Conservation (phyloP, 2,888 invertebrate species). For the Sarcophaga caerulescens region DNA sequence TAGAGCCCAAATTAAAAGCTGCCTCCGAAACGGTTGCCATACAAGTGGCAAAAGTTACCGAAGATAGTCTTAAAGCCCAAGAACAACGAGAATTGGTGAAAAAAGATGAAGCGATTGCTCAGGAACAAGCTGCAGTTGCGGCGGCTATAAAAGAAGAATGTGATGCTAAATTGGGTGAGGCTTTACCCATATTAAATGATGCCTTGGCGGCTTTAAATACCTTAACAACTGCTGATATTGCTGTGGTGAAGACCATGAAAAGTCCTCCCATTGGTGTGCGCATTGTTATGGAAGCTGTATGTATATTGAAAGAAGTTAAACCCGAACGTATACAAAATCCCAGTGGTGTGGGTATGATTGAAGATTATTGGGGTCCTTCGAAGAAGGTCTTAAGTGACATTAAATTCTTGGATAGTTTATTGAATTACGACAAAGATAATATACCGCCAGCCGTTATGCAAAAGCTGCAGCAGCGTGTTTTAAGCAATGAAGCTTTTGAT, state of each 20-base stretch:
- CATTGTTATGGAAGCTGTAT: constrained; percentile 96
- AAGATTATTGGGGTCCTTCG: constrained; percentile 97
- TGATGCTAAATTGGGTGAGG: constrained; percentile 94
- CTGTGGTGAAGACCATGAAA: constrained; percentile 97
- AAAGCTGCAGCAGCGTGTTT: constrained; percentile 89
- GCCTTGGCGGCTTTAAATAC: constrained; percentile 94
- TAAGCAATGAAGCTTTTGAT: constrained; percentile 93
- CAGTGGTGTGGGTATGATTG: constrained; percentile 90
- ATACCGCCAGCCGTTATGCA: constrained; percentile 92
- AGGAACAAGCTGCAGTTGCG: constrained; percentile 88
- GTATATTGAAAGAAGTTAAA: constrained; percentile 95
- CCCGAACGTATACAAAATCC: constrained; percentile 93
- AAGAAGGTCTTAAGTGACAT: constrained; percentile 94
- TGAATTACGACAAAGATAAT: constrained; percentile 95
- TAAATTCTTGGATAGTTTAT: constrained; percentile 93
- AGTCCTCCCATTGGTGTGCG: constrained; percentile 95
- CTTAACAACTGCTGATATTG: constrained; percentile 92
- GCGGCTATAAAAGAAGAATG: constrained; percentile 96
- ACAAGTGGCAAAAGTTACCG: constrained; percentile 92
- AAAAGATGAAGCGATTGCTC: constrained; percentile 90
- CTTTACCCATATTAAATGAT: constrained; percentile 93
- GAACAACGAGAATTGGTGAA: constrained; percentile 84
- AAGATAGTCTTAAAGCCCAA: constrained; percentile 92
- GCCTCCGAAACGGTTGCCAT: constrained; percentile 94
- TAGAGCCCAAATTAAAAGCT: constrained; percentile 93